Evolutionary conservation across 2,888 invertebrate genomes (phyloP).

Genomic region (Zeuzera pyrina): DNA sequence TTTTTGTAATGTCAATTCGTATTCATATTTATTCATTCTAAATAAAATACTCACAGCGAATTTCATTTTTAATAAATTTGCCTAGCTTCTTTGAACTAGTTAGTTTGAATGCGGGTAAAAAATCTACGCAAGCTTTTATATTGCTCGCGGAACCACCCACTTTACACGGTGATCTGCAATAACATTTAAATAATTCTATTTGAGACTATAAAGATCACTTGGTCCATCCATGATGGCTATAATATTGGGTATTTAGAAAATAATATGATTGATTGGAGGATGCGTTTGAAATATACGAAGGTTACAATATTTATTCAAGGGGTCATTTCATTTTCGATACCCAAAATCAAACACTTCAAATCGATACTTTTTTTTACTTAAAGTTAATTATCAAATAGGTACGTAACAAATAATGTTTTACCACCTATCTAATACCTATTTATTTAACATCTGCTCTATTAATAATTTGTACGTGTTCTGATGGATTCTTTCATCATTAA

Average conservation of each 20-base stretch:
- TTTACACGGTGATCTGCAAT: conserved; percentile 47
- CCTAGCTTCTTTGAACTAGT: conserved; percentile 57
- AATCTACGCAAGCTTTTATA: conserved; percentile 57
- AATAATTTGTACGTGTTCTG: no score
- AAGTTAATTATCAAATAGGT: no score
- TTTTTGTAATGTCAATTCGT: no score
- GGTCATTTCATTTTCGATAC: no score
- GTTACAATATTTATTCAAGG: no score
- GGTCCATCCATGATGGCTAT: conserved; percentile 4
- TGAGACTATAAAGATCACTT: conserved; percentile 7
- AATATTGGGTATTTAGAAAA: conserved; percentile 1
- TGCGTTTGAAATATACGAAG: background rate
- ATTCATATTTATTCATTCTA: background rate
- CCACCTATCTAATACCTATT: no score
- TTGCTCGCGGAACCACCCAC: conserved; percentile 49
- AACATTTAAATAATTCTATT: conserved; percentile 19
- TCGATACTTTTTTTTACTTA: no score
- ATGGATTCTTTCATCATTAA: no score
- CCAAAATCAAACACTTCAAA: no score
- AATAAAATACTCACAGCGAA: conserved; percentile 40
- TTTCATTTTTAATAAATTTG: conserved; percentile 41
- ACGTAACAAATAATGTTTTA: no score
- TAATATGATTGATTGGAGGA: background rate
- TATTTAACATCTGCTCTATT: no score
- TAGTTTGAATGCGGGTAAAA: conserved; percentile 52